Evolutionary conservation across 2,797 vertebrate species (phyloP).

Genomic region (Anisognathus igniventris): DNA sequence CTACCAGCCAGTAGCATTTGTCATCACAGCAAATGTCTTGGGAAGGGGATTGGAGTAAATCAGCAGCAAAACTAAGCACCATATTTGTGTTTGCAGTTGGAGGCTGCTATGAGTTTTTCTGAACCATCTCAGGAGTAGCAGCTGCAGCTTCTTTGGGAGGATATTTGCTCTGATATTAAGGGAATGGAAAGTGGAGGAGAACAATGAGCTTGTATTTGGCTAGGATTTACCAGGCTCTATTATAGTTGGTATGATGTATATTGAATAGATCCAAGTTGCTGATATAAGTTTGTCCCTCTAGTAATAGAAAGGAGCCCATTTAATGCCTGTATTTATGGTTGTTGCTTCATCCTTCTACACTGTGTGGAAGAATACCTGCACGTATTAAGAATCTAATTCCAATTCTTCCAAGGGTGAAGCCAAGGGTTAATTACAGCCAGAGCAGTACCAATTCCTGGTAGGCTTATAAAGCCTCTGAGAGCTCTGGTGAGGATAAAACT

Average conservation of each 20-base stretch:
- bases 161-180: conserved; percentile 40
- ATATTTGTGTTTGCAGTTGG: background rate
- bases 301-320: conserved; percentile 3
- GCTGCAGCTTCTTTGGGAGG: conserved; percentile 28
- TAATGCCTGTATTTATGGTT: conserved; percentile 34
- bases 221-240: conserved; percentile 22
- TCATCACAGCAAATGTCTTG: background rate
- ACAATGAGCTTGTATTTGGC: conserved; percentile 15
- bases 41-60: background rate
- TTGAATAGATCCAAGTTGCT: conserved; percentile 11
- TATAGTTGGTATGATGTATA: background rate
- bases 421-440: background rate
- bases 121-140: conserved; percentile 2
- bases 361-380: background rate
- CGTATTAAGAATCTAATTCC: background rate
- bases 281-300: conserved; percentile 5
- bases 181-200: background rate
- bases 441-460: background rate
- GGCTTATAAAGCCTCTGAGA: background rate
- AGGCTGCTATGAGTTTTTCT: background rate
- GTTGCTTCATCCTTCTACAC: background rate
- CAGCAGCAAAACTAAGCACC: background rate
- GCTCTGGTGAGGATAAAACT: background rate
- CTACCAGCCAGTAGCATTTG: background rate
- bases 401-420: background rate